Percentiles rank a stretch among this genome's conserved stretches.
phyloP scores from a whole-genome alignment of 2,797 vertebrate species.

The Pseudotriccus pelzelni region DNA sequence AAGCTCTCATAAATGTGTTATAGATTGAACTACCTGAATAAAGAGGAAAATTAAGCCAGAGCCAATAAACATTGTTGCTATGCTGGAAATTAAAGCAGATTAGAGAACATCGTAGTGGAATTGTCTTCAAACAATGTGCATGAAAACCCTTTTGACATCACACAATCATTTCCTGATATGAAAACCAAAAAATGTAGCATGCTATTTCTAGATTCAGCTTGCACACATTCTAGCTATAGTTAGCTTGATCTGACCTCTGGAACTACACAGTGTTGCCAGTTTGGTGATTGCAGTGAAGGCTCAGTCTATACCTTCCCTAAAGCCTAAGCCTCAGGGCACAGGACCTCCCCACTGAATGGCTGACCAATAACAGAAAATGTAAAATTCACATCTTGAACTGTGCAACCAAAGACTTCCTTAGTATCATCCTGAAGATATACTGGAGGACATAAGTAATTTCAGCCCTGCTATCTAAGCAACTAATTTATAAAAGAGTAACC shows the following conservation, averaged over 20 bases:
- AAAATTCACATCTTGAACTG: neutral
- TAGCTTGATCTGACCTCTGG: neutral
- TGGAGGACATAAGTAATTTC: neutral
- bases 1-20: neutral
- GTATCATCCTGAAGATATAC: neutral
- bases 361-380: neutral
- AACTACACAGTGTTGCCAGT: neutral
- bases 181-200: neutral
- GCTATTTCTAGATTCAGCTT: neutral
- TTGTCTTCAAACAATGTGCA: neutral
- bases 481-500: neutral
- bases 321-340: neutral
- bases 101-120: neutral
- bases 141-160: neutral
- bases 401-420: neutral
- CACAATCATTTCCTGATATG: neutral
- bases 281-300: neutral
- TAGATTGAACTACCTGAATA: neutral
- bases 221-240: neutral
- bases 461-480: neutral
- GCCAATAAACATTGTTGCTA: neutral
- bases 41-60: neutral
- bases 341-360: neutral
- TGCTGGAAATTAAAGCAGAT: neutral
- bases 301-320: neutral